Base-by-base conservation (phyloP, 2,797 vertebrate species). In the Pseudopleuronectes americanus region DNA sequence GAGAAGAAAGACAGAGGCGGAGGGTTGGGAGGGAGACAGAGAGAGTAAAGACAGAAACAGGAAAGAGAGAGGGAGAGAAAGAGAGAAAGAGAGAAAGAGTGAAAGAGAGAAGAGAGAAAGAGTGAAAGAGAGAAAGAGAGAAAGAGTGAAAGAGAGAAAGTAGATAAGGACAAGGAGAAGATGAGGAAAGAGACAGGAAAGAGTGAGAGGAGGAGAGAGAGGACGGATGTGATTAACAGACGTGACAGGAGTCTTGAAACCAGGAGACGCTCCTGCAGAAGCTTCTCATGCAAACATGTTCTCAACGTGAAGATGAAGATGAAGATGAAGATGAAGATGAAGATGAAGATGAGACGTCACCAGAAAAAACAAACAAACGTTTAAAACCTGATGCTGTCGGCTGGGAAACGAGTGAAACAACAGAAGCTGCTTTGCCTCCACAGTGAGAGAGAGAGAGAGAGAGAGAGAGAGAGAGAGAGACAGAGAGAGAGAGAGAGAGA, bases 211-310 rank as follows among this genome's bases (percentile, higher is more conserved):
- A 64, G 22, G 41, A 55, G 52, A 79, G 53, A 74, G 31, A 49
- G n/a, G 28, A 33, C 8, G 74, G 58, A 56, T 76, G 81, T 5
- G 57, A 74, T 83, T 70, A 79, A 68, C 48, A 38, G 79, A 83
- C 71, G 72, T 83, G 84, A 87, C 77, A 43, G 43, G 75, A 80
- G 80, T 83, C 65, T 69, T 56, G 68, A 83, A 67, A 71, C 52
- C 52, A 36, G 36, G 5, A 14, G 49, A 61, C 8, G 57, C 69
- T 79, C 58, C 68, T 33, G 48, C 63, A 24, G 33, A 71, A 72
- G 58, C 70, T 23, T 73, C 57, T 66, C 22, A 7, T 28, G 16
- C 41, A 64, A 68, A 77, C 71, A 71, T 8, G 56, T 65, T 67
- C 41, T n/a, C 43, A 45, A 22, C 16, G 45, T n/a, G 33, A 57